Conservation (phyloP, 2,797 vertebrate genomes). For the Telmatherina bonti region DNA sequence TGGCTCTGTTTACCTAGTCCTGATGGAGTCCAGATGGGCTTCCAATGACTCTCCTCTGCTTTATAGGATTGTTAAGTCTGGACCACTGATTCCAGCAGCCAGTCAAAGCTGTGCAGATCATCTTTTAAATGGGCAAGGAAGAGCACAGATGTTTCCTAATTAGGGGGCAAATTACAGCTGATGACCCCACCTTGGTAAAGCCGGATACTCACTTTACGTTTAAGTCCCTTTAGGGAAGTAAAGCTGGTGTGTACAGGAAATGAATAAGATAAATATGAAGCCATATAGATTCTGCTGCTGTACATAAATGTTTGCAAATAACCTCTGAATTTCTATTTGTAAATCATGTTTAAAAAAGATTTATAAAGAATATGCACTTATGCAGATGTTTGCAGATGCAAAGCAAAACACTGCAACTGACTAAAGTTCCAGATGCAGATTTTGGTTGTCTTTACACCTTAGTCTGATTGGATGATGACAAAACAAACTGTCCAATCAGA, state of each 20-base stretch:
- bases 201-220: slow-evolving; percentile 31
- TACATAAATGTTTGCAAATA: too few species aligned
- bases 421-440: too few species aligned
- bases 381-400: too few species aligned
- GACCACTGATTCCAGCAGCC: slow-evolving; percentile 61
- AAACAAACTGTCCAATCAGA: too few species aligned
- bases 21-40: slow-evolving; percentile 82
- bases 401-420: too few species aligned
- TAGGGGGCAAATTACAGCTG: slow-evolving; percentile 40
- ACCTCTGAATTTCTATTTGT: too few species aligned
- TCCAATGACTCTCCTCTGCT: slow-evolving; percentile 62
- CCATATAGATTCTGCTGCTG: too few species aligned
- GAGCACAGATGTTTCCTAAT: slow-evolving; percentile 55
- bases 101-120: slow-evolving; percentile 35
- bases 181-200: slow-evolving; percentile 38
- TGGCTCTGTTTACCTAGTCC: slow-evolving; percentile 76
- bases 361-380: too few species aligned
- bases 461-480: too few species aligned
- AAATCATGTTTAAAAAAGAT: too few species aligned
- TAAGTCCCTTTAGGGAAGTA: slow-evolving; percentile 40
- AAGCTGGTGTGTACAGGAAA: slow-evolving; percentile 11
- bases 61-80: slow-evolving; percentile 53
- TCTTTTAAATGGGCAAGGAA: slow-evolving; percentile 38
- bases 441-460: too few species aligned
- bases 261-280: too few species aligned